Percentiles rank a stretch among this genome's conserved stretches.
Evolutionary conservation across 2,797 vertebrate species (phyloP).

Genomic region (Sparus aurata): DNA sequence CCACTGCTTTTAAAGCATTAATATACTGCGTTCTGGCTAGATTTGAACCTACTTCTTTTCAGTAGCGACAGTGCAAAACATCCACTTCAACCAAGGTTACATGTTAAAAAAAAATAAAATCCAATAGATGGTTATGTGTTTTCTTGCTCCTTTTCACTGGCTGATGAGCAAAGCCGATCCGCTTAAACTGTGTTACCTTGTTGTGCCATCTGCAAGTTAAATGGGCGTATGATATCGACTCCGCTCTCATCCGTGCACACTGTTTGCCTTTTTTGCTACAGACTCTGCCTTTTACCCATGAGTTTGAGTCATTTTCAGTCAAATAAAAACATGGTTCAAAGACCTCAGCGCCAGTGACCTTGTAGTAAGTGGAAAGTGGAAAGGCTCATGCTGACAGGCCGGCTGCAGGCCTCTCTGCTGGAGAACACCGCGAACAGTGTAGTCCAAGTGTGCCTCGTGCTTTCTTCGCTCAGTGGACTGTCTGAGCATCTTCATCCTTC

Average conservation of each 20-base stretch:
- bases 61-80: not conserved
- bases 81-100: not conserved
- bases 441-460: constrained; percentile 36
- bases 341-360: constrained; percentile 51
- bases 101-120: not conserved
- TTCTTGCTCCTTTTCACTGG: not conserved
- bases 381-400: constrained; percentile 62
- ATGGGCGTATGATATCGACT: constrained; percentile 51
- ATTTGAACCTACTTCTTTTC: not conserved
- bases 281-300: constrained; percentile 42
- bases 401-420: constrained; percentile 54
- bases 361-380: constrained; percentile 60
- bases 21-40: not conserved
- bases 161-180: not conserved
- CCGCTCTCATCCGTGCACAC: constrained; percentile 33
- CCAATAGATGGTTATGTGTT: not conserved
- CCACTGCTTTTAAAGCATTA: not conserved
- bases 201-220: constrained; percentile 16
- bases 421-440: constrained; percentile 33
- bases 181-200: not conserved
- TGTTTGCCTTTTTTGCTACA: constrained; percentile 55
- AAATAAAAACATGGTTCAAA: constrained; percentile 67
- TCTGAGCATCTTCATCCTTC: constrained; percentile 39
- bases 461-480: constrained; percentile 38
- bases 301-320: constrained; percentile 53